Base-by-base conservation (phyloP, 2,888 invertebrate species). In the Andrena praecox region DNA sequence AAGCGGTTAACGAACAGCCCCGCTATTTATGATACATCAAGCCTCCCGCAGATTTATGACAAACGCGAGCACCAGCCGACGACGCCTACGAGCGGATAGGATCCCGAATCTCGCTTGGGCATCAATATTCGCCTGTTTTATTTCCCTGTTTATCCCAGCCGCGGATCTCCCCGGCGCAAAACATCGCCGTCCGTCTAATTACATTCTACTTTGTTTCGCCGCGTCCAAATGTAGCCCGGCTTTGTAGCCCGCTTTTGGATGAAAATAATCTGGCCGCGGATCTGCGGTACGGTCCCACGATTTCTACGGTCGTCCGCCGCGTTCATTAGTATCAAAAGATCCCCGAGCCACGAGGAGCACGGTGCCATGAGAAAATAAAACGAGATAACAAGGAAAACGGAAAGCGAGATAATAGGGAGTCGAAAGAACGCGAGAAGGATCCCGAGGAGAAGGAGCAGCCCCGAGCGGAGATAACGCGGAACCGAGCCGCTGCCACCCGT, bases 291-390 rank as follows among this genome's bases (percentile, higher is more conserved):
- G 69, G 69, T 84, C 84, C 76, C 84, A 84, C 84, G 84, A 84
- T 84, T 84, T 84, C 84, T 84, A 84, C 84, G 56, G 72, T 69
- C 82, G 82, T 78, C 78, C 82, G 72, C 63, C 60, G 75, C 66
- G 73, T 82, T 79, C 84, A 82, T 79, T 79, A 84, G 82, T 72
- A 84, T 69, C 84, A 69, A 54, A 16, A 66, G 75, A 78, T 84
- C 79, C 75, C 59, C 69, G 76, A 42, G 42, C 50, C 80, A 69
- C 68, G 80, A 82, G 48, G 56, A 56, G 67, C 70, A 77, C 74
- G 70, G 79, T 74, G 72, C 79, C 75, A 82, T 84, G 84, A 79
- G 84, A 84, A 86, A 88, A 86, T 82, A 80, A 81, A 85, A 78
- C 71, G 77, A 81, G 81, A 81, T 82, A 86, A 79, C 82, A 72